These are phyloP conservation scores for Lophius piscatorius DNA, from an alignment of 2,113 vertebrate species.

Conservation along the genomic window DNA sequence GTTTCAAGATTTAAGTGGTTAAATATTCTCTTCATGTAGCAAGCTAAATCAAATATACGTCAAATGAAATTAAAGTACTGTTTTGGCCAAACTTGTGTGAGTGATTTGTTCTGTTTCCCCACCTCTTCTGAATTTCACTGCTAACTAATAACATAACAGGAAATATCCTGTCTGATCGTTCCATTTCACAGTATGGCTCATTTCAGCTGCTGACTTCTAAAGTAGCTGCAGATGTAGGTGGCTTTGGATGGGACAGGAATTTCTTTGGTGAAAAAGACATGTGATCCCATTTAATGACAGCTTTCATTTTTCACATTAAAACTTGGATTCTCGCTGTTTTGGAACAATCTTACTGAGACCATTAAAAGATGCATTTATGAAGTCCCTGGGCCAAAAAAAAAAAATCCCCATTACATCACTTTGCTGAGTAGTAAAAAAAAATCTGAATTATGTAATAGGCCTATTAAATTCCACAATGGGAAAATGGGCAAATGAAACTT, in stretches of 20 bases:
- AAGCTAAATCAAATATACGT: neutral
- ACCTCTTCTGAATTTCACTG: neutral
- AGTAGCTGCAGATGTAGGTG: slow-evolving; percentile 37
- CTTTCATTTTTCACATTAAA: neutral
- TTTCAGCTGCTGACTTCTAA: slow-evolving; percentile 19
- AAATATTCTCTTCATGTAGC: neutral
- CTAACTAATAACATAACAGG: slow-evolving; percentile 2
- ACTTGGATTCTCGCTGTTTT: too few species aligned
- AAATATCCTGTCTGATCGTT: slow-evolving; percentile 20
- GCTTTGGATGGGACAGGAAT: slow-evolving; percentile 2
- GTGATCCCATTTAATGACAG: slow-evolving; percentile 1
- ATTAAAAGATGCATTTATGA: too few species aligned
- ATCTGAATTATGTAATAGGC: too few species aligned
- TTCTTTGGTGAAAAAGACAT: slow-evolving; percentile 22
- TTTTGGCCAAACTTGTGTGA: neutral
- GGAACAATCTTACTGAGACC: too few species aligned
- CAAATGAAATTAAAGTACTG: neutral
- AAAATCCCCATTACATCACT: too few species aligned
- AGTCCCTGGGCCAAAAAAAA: too few species aligned
- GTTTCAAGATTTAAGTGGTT: neutral
- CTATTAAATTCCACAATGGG: too few species aligned
- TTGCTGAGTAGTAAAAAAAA: too few species aligned
- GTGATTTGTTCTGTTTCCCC: slow-evolving; percentile 8
- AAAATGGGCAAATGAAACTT: too few species aligned
- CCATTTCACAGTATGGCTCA: slow-evolving; percentile 8